Percentiles rank a stretch among this genome's conserved stretches.
These are phyloP conservation scores for Sarcoramphus papa DNA, from an alignment of 2,797 vertebrate species.

Conservation along the genomic window DNA sequence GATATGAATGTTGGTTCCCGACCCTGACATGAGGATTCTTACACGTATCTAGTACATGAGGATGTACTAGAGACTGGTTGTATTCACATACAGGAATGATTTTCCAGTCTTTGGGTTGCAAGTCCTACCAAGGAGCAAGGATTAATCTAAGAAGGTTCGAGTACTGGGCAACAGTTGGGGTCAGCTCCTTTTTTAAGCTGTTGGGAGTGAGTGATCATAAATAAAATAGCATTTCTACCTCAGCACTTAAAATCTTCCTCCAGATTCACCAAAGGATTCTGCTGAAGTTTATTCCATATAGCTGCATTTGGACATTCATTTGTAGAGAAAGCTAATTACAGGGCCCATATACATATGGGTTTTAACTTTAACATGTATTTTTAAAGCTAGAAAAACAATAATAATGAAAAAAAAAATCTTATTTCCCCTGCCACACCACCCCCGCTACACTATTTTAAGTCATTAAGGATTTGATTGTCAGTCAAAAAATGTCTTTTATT, in stretches of 20 bases:
- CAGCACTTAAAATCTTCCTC: not conserved
- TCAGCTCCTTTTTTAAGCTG: not conserved
- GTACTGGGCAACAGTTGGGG: not conserved
- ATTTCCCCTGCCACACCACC: not conserved
- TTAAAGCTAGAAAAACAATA: not conserved
- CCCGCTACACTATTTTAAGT: not conserved
- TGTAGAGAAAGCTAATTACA: not conserved
- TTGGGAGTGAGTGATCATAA: not conserved
- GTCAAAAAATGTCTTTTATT: not conserved
- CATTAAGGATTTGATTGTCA: not conserved
- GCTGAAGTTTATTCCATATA: not conserved
- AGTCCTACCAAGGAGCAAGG: not conserved
- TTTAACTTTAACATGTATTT: not conserved
- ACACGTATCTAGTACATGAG: fast-evolving
- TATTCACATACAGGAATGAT: not conserved
- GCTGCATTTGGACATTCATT: not conserved
- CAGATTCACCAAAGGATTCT: not conserved
- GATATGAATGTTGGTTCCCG: not conserved
- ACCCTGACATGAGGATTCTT: not conserved
- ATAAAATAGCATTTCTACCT: not conserved
- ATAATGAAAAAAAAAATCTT: not conserved
- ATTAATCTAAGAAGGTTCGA: not conserved
- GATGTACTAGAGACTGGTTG: not conserved
- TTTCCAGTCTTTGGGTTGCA: not conserved
- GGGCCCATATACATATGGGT: fast-evolving